A percentile compares a stretch with the other conserved stretches of the same genome.
Evolutionary conservation across 2,888 invertebrate species (phyloP).

Genomic region (Beris morrisii): DNA sequence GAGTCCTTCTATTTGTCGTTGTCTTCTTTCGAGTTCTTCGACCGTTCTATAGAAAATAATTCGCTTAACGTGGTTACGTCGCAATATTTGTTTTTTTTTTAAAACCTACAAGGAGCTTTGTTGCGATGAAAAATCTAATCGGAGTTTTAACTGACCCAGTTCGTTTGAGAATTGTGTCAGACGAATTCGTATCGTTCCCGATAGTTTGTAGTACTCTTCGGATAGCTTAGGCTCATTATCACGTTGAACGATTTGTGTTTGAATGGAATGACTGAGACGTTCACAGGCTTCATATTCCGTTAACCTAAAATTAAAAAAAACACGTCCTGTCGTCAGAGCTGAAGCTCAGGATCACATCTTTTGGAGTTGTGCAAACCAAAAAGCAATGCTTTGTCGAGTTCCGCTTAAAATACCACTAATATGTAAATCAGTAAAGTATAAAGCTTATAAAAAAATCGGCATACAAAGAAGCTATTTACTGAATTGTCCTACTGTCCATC

Average conservation of each 20-base stretch:
- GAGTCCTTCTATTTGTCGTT: constrained; percentile 63
- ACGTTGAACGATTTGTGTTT: constrained; percentile 63
- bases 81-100: neutral
- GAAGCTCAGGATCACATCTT: too few species aligned
- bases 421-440: too few species aligned
- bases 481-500: too few species aligned
- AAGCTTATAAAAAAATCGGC: too few species aligned
- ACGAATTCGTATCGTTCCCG: constrained; percentile 62
- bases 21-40: constrained; percentile 65
- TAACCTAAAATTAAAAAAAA: constrained; percentile 57
- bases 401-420: too few species aligned
- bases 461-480: too few species aligned
- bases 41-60: constrained; percentile 57
- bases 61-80: neutral
- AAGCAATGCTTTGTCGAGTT: too few species aligned
- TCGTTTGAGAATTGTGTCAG: constrained; percentile 66
- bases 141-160: constrained; percentile 61
- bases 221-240: constrained; percentile 60
- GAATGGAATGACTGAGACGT: constrained; percentile 64
- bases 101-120: constrained; percentile 48
- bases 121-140: constrained; percentile 59
- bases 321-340: neutral
- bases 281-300: constrained; percentile 69
- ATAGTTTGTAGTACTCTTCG: constrained; percentile 62
- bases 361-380: neutral